These are phyloP conservation scores for Adelphocoris suturalis DNA, from an alignment of 2,888 invertebrate species.

Conservation along the genomic window DNA sequence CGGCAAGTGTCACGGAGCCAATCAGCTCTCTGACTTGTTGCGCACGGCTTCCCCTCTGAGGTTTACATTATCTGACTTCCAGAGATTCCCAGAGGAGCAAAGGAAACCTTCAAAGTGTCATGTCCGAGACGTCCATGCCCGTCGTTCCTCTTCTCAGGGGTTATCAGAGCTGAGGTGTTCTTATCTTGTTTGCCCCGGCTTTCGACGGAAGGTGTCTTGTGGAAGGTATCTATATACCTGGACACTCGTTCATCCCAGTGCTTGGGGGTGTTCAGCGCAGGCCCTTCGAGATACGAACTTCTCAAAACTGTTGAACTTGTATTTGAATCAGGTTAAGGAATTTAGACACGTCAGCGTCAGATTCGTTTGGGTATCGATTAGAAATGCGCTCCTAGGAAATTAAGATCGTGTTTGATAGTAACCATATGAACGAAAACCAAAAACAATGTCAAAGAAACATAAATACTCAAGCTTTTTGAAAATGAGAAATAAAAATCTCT, in stretches of 20 bases:
- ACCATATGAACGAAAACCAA: too few species aligned
- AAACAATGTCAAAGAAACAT: too few species aligned
- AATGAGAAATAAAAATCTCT: too few species aligned
- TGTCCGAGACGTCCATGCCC: constrained; percentile 9
- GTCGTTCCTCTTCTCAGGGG: neutral
- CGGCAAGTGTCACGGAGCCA: neutral
- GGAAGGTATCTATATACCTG: neutral
- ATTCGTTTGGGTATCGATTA: too few species aligned
- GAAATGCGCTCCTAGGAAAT: too few species aligned
- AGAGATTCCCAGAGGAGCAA: neutral
- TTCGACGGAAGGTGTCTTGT: constrained; percentile 8
- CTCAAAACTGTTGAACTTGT: neutral
- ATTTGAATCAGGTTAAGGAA: too few species aligned
- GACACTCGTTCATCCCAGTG: neutral
- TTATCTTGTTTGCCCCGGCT: constrained; percentile 44
- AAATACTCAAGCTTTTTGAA: too few species aligned
- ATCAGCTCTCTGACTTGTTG: constrained; percentile 4
- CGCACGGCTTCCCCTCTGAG: neutral
- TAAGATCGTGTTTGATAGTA: too few species aligned
- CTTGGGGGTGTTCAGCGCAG: neutral
- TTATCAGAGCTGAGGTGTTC: constrained; percentile 29
- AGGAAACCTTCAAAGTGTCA: constrained; percentile 29
- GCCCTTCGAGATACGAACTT: neutral
- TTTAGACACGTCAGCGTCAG: too few species aligned
- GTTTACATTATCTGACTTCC: neutral